Base-by-base conservation (phyloP, 2,888 invertebrate genomes). In the Xestia xanthographa region DNA sequence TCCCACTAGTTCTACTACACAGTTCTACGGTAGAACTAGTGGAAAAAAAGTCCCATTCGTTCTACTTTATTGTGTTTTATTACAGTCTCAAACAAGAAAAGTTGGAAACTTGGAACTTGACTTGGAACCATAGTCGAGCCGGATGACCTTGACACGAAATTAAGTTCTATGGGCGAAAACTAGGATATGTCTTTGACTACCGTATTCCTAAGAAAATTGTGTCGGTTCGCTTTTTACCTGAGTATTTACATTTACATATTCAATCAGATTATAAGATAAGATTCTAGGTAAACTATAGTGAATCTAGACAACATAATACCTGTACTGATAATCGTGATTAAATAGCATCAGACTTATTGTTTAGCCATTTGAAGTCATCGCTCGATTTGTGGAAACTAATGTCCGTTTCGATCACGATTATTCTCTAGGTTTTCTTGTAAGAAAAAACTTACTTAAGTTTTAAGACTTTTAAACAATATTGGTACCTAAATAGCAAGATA, bases 241-340 rank as follows among this genome's bases (percentile, higher is more conserved):
- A 22, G 34, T 26, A 26, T 50, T n/a, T 29, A 48, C 12, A 41
- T 50, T 17, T 29, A 34, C 12, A 41, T 63, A 65, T 20, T 38
- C 14, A n/a, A 22, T 38, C n/a, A 53, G 9, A 34, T n/a, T 14
- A 17, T 20, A 38, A n/a, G 50, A 41, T 41, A 41, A 41, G 41
- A 41, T 41, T 41, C 41, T 9, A 41, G 11, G 11, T 41, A 41
- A 17, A 38, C 2, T 29, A 63, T n/a, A n/a, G 38, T 56, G 5
- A 45, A n/a, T 72, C 72, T 48, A 78, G 45, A 67, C 56, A 26
- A 48, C 22, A 43, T 73, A 58, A 62, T 71, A 66, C 26, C 38
- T 72, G 34, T 34, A 20, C 58, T 41, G 14, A 62, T 62, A 20
- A 53, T 48, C 34, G 26, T 77, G 26, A 75, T 56, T 50, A 75